Base-by-base conservation (phyloP, 2,888 invertebrate species). In the Sphaerophoria rueppellii region DNA sequence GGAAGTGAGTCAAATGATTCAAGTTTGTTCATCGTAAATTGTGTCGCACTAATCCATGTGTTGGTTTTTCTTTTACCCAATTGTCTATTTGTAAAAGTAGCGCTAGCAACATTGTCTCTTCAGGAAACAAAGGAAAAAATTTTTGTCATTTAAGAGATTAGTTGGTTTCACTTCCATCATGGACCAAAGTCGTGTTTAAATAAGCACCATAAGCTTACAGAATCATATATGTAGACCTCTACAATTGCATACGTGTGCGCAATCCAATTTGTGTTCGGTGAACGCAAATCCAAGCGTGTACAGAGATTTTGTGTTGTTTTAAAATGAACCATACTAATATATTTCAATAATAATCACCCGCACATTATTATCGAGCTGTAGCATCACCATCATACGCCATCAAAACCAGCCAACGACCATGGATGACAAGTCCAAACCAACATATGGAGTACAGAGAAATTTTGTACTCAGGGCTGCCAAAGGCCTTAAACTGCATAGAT, bases 321-420 rank as follows among this genome's bases (percentile, higher is more conserved):
- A 69, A 80, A 83, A 83, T 75, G 72, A 77, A 85, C 81, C 81
- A 77, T 81, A 24, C 24, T 24, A 85, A 85, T 81, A 81, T 85
- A 73, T 85, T 81, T 85, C 81, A 85, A 85, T 80, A 85, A 85
- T 80, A 85, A 81, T 85, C 85, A 85, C 85, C 85, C 85, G 85
- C 85, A 85, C 81, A 81, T 85, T 81, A 76, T 85, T 70, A 85
- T 81, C 58, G 54, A 72, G 71, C 57, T 58, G 48, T 9, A 43
- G 43, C 43, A 43, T 43, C 43, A 43, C 43, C 43, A 43, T 12
- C 12, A 43, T 43, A 11, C 35, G 37, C 4, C 67, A 54, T 24
- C 40, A 67, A 24, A 24, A 24, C 54, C 54, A 34, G 48, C 24
- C 52, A 65, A 48, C 32, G 69, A 61, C 75, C 61, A 81, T 72